phyloP scores from a whole-genome alignment of 53 echinoderm and acorn worm genomes.

The Hippasteria phrygiana region DNA sequence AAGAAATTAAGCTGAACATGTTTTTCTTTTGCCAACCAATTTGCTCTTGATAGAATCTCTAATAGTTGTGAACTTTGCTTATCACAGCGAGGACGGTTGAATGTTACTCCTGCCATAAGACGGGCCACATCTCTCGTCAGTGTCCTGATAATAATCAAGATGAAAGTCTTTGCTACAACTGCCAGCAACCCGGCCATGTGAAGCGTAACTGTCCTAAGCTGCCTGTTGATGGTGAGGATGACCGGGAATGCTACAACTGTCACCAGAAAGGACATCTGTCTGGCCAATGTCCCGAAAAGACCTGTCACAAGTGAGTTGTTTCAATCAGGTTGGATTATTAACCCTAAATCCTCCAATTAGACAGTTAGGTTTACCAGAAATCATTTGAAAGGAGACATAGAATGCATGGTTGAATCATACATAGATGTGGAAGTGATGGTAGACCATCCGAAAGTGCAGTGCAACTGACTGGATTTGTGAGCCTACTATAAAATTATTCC shows the following conservation, averaged over 20 bases:
- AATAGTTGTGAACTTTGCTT: too few species aligned
- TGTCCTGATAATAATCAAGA: conserved; percentile 57
- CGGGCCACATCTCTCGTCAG: conserved; percentile 61
- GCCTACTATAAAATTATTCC: too few species aligned
- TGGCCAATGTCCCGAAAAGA: conserved; percentile 56
- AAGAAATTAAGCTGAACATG: too few species aligned
- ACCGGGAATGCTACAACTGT: conserved; percentile 53
- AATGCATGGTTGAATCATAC: too few species aligned
- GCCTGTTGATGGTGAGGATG: conserved; percentile 8
- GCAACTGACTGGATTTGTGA: too few species aligned
- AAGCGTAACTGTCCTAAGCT: conserved; percentile 13
- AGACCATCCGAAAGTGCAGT: too few species aligned
- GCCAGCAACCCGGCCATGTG: conserved; percentile 23
- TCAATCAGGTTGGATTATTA: background rate
- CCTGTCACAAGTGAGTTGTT: conserved; percentile 75
- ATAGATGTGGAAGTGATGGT: too few species aligned
- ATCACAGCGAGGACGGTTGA: conserved; percentile 17
- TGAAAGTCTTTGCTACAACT: conserved; percentile 53
- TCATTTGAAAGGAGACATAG: too few species aligned
- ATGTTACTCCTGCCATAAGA: conserved; percentile 66
- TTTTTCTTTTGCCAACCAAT: too few species aligned
- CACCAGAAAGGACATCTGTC: conserved; percentile 53
- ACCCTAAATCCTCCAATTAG: too few species aligned
- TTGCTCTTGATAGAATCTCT: too few species aligned
- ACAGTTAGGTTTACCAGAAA: too few species aligned